Percentiles rank a stretch among this genome's conserved stretches.
Conservation (phyloP, 2,113 vertebrate genomes). For the Notechis scutatus region DNA sequence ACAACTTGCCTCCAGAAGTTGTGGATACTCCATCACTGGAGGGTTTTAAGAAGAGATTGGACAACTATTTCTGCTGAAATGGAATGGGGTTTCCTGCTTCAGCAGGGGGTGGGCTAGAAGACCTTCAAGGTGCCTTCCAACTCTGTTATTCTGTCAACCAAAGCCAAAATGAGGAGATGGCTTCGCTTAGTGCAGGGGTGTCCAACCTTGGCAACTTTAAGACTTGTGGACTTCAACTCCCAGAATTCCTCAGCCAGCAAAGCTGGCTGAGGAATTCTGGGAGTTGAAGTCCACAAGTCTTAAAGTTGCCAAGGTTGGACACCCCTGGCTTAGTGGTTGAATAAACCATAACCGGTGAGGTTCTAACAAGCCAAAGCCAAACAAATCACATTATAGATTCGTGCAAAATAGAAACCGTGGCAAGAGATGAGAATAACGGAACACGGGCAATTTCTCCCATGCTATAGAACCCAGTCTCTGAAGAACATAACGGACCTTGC, state of each 20-base stretch:
- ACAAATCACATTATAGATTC: not conserved
- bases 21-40: no score
- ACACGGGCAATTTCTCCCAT: not conserved
- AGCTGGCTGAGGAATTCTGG: no score
- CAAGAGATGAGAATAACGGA: not conserved
- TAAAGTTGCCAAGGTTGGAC: no score
- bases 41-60: no score
- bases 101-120: not conserved
- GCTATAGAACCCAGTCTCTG: no score
- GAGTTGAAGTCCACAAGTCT: no score
- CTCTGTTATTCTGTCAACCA: not conserved
- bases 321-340: not conserved
- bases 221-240: no score
- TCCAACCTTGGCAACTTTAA: no score
- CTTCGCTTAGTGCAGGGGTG: not conserved
- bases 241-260: no score
- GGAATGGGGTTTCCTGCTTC: not conserved
- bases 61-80: no score
- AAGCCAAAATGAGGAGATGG: not conserved
- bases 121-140: not conserved
- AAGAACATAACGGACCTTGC: not conserved
- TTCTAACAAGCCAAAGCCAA: not conserved
- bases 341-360: not conserved
- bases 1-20: no score
- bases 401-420: not conserved